Conservation (phyloP, 2,888 invertebrate species). For the Laspeyria flexula region DNA sequence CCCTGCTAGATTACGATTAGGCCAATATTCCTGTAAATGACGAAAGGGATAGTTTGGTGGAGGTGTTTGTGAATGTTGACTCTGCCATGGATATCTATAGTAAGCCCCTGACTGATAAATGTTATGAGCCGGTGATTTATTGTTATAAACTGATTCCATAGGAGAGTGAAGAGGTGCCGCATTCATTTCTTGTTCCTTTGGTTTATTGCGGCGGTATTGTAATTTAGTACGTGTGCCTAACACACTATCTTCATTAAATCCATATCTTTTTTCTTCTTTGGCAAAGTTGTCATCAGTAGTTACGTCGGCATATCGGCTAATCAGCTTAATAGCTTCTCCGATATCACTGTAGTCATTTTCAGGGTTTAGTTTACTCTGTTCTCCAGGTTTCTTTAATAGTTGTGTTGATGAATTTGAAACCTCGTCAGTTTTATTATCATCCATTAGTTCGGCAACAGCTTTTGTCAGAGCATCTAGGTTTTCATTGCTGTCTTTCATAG, state of each 20-base stretch:
- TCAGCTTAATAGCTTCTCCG: slow-evolving; percentile 81
- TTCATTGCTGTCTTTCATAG: slow-evolving; percentile 31
- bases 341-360: slow-evolving; percentile 81
- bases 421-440: slow-evolving; percentile 34
- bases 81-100: slow-evolving; percentile 77
- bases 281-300: slow-evolving; percentile 80
- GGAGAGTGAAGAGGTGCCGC: slow-evolving; percentile 34
- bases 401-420: slow-evolving; percentile 42
- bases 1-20: slow-evolving; percentile 68
- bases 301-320: slow-evolving; percentile 81
- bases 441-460: slow-evolving; percentile 3
- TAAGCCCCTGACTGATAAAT: slow-evolving; percentile 59
- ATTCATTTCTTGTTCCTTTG: slow-evolving; percentile 57
- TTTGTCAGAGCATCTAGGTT: slow-evolving; percentile 20
- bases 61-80: slow-evolving; percentile 68
- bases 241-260: slow-evolving; percentile 68
- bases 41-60: slow-evolving; percentile 78
- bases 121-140: slow-evolving; percentile 37
- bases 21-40: slow-evolving; percentile 81
- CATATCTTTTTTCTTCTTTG: slow-evolving; percentile 70
- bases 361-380: slow-evolving; percentile 74
- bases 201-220: slow-evolving; percentile 76
- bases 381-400: slow-evolving; percentile 61
- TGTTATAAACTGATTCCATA: slow-evolving; percentile 40
- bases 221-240: slow-evolving; percentile 79